Evolutionary conservation across 37 sponge, comb jelly and placozoan species (phyloP), one percentile per base, ranked within the genome.

Genomic region (Chondrilla cf. caribensis): DNA sequence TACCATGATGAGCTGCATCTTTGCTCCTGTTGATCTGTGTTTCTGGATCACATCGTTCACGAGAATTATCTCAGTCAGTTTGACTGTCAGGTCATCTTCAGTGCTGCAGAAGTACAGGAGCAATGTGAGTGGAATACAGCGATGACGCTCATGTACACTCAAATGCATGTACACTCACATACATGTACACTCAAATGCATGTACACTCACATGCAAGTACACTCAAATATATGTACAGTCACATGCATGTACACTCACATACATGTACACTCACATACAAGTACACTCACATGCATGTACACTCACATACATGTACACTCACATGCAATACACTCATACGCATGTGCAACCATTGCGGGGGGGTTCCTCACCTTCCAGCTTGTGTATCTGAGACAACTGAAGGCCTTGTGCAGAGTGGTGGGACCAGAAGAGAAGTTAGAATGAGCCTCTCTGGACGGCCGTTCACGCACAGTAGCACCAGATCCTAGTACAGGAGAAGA

Each of bases 81-180:
- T 98, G 77, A 95, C 92, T 35, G 98, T 98, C 42, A 98, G 67
- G 79, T 98, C 98, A 90, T 98, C 98, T 68, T 98, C 98, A 78
- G 97, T 98, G 38, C 97, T 96, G 70, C 33, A 77, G 41, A 24
- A 22, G 60, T 54, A 22, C 24, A n/a, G n/a, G n/a, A n/a, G n/a
- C n/a, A 54, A 19, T 11, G 17, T 19, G 17, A 54, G 57, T 54
- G 57, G 57, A 11, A 54, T n/a, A n/a, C n/a, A n/a, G n/a, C n/a
- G n/a, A n/a, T n/a, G n/a, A n/a, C n/a, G n/a, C n/a, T n/a, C n/a
- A n/a, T n/a, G n/a, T n/a, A n/a, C n/a, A n/a, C n/a, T n/a, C 51
- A 47, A 6, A 47, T 14, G 51, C 11, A 47, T 47, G 51, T 47
- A 47, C 11, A 47, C 9, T n/a, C n/a, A n/a, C 11, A 11, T 11